These are phyloP conservation scores for Chironomus riparius DNA, from an alignment of 2,888 invertebrate species.

Conservation along the genomic window DNA sequence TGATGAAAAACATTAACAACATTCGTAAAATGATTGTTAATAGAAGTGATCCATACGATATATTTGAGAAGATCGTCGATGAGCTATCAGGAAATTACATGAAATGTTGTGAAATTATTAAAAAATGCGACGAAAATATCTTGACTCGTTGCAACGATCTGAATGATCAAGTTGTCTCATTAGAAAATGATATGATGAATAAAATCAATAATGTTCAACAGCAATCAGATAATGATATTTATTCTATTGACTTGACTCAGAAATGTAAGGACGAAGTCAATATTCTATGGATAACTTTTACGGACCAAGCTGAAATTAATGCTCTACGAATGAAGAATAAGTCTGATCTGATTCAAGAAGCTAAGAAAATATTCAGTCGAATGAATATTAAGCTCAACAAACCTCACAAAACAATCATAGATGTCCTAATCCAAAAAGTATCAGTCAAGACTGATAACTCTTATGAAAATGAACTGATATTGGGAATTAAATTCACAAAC, in stretches of 20 bases:
- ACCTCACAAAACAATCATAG: not conserved
- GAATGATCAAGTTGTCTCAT: no score
- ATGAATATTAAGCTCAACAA: not conserved
- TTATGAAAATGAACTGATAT: not conserved
- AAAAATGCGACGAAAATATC: no score
- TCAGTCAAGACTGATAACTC: not conserved
- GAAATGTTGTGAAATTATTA: no score
- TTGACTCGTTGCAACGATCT: no score
- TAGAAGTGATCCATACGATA: no score
- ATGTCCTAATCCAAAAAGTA: not conserved
- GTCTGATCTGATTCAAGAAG: not conserved
- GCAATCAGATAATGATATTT: not conserved
- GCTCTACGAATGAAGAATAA: not conserved
- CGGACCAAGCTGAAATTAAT: not conserved
- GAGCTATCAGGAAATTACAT: no score
- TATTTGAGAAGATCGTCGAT: no score
- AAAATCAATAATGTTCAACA: no score
- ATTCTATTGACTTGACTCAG: not conserved
- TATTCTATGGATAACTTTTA: not conserved
- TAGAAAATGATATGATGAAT: no score
- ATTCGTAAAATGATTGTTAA: no score
- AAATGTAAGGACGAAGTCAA: not conserved
- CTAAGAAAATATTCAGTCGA: not conserved
- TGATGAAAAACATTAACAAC: no score
- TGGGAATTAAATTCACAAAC: not conserved